These are phyloP conservation scores for Holcopasites calliopsidis DNA, from an alignment of 1,140 invertebrate genomes.

Conservation along the genomic window DNA sequence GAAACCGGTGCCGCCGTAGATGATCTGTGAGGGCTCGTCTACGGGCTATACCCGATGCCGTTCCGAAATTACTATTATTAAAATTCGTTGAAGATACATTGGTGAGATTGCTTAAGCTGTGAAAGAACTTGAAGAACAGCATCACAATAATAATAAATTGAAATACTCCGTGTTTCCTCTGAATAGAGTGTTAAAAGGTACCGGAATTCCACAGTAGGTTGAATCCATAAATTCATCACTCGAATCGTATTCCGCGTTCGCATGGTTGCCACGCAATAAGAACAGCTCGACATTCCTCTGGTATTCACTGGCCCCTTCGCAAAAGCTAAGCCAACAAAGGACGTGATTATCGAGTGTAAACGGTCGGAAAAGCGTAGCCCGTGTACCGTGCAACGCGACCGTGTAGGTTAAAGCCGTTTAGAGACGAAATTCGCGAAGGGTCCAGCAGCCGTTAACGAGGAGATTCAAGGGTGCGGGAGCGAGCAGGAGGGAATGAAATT, in stretches of 20 bases:
- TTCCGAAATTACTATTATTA: too few species aligned
- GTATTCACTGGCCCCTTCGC: not conserved
- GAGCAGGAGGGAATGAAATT: slow-evolving; percentile 13
- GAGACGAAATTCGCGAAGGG: not conserved
- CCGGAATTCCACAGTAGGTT: too few species aligned
- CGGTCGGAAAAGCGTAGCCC: not conserved
- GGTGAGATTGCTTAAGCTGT: too few species aligned
- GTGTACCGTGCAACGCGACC: not conserved
- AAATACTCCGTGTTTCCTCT: too few species aligned
- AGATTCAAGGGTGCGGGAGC: slow-evolving; percentile 8
- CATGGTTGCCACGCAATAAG: too few species aligned
- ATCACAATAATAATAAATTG: too few species aligned
- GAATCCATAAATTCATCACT: too few species aligned
- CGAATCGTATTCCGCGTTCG: too few species aligned
- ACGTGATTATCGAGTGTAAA: slow-evolving; percentile 4
- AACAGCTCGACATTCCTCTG: not conserved
- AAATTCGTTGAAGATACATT: too few species aligned
- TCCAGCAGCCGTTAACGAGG: slow-evolving; percentile 27
- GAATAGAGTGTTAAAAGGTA: too few species aligned
- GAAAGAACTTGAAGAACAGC: too few species aligned
- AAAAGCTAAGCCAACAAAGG: not conserved
- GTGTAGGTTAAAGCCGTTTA: not conserved
- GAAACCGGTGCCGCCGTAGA: not conserved
- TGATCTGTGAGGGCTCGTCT: slow-evolving; percentile 30
- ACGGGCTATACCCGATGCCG: too few species aligned